Conservation (phyloP, 2,797 vertebrate genomes). For the Chiloscyllium punctatum region DNA sequence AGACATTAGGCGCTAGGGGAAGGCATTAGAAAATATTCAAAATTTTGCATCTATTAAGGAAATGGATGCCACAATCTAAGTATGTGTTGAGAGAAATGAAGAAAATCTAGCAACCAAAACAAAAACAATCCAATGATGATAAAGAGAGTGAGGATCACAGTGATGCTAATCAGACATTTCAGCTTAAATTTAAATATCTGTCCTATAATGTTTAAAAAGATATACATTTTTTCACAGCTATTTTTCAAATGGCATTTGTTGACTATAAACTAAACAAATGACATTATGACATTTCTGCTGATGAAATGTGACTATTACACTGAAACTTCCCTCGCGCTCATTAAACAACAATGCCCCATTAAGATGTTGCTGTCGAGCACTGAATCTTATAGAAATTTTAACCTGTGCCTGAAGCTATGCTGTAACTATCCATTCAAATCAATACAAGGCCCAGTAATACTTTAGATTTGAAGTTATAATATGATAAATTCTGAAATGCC, state of each 20-base stretch:
- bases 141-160: neutral
- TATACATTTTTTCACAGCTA: neutral
- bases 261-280: neutral
- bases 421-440: neutral
- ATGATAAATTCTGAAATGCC: neutral
- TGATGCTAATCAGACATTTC: neutral
- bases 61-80: too few species aligned
- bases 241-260: conserved; percentile 23
- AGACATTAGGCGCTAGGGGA: neutral
- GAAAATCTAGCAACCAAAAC: neutral
- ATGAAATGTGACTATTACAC: conserved; percentile 14
- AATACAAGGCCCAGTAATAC: neutral
- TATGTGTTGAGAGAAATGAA: neutral
- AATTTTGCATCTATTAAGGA: too few species aligned
- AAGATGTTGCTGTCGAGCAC: neutral
- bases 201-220: neutral
- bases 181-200: neutral
- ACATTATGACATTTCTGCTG: neutral
- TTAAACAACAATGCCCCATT: neutral
- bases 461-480: neutral
- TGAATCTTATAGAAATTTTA: neutral
- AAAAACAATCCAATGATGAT: neutral
- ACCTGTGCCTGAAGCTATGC: neutral
- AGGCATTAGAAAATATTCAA: neutral
- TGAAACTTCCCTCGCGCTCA: neutral